Conservation (phyloP, 2,113 vertebrate species). For the sheep (Ovis aries) region ARS-UI_Ramb_v3.0 NC_056056.1:20212501-20213000, state of each 20-base stretch:
- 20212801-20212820: constrained; percentile 15
- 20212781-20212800: background rate
- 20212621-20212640: constrained; percentile 94
- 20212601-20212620: constrained; percentile 91
- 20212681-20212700: background rate
- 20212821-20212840: background rate
- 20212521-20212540: constrained; percentile 96
- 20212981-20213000: background rate
- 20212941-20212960: background rate
- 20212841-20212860: background rate
- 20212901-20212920: background rate
- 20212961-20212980: background rate
- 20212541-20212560: constrained; percentile 96
- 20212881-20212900: background rate
- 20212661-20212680: background rate
- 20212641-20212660: constrained; percentile 78
- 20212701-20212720: background rate
- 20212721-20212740: background rate
- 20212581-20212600: constrained; percentile 93
- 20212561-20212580: constrained; percentile 95
- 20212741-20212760: background rate
- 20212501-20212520: constrained; percentile 91
- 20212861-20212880: background rate
- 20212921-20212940: background rate
- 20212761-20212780: constrained; percentile 6